Percentiles rank a stretch among this genome's conserved stretches.
phyloP scores from a whole-genome alignment of 2,888 invertebrate genomes.

The Cerastoderma edule region DNA sequence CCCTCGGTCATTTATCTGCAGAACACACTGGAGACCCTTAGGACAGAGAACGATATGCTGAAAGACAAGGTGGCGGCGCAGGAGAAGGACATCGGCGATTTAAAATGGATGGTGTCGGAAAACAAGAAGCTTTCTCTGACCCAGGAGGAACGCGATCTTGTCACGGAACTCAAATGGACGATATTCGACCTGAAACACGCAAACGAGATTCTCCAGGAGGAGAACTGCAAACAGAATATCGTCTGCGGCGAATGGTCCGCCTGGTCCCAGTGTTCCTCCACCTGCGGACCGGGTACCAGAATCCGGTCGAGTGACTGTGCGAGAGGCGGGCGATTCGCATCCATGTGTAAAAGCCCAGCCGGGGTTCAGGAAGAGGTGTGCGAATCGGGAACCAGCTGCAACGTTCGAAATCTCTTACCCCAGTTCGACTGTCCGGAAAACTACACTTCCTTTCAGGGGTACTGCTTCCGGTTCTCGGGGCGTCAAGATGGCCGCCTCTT shows the following conservation, averaged over 20 bases:
- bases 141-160: slow-evolving; percentile 41
- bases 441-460: slow-evolving; percentile 44
- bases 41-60: slow-evolving; percentile 23
- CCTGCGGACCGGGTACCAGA: slow-evolving; percentile 43
- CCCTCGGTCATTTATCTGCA: slow-evolving; percentile 26
- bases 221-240: slow-evolving; percentile 32
- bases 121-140: slow-evolving; percentile 23
- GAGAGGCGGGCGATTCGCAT: slow-evolving; percentile 35
- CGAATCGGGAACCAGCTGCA: slow-evolving; percentile 11
- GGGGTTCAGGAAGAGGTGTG: slow-evolving; percentile 33
- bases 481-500: slow-evolving; percentile 35
- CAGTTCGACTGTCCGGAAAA: slow-evolving; percentile 43
- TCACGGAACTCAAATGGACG: slow-evolving; percentile 51
- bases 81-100: slow-evolving; percentile 16
- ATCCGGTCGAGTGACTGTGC: slow-evolving; percentile 42
- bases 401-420: not conserved
- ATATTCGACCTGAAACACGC: slow-evolving; percentile 49
- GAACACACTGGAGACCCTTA: slow-evolving; percentile 28
- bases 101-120: slow-evolving; percentile 42
- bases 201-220: slow-evolving; percentile 37
- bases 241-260: slow-evolving; percentile 44
- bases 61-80: slow-evolving; percentile 27
- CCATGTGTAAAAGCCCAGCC: slow-evolving; percentile 46
- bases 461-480: slow-evolving; percentile 51
- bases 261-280: slow-evolving; percentile 44